Evolutionary conservation across 2,888 invertebrate genomes (phyloP), one percentile per base, ranked within the genome.

Genomic region (Lysandra bellargus): DNA sequence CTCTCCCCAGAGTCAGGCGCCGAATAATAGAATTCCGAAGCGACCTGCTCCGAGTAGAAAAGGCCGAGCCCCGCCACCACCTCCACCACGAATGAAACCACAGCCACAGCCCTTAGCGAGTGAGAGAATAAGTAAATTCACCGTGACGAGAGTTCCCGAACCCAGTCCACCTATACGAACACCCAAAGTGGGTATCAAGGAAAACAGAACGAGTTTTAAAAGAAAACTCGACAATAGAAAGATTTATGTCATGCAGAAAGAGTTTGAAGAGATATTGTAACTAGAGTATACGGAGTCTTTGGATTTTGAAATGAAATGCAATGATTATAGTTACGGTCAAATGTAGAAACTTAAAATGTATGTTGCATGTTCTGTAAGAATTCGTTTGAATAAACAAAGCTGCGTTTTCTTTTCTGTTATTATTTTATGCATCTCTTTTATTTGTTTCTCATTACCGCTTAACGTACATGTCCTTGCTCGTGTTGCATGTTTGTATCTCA

Each of bases 51-150:
- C 84, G 82, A 49, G 83, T 9, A 82, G 81, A 79, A 83, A 83
- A 33, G 79, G 79, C 49, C 78, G 81, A 78, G 83, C 83, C 86
- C 84, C 88, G 85, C 79, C 86, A 85, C 79, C 86, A 82, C 1
- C 82, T 86, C 64, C 86, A 83, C 82, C 86, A 82, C 6, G 87
- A 17, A 64, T 74, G 64, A 91, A 88, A 82, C 85, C 87, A 2
- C 87, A 90, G 40, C 85, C 87, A 76, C 88, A 90, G 40, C 85
- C 87, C 78, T 92, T 93, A 0, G 95, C 95, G 0, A 88, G 91
- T 61, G 93, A 94, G n/a, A 95, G 92, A 86, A 92, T 95, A 12
- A 91, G 89, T 82, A 92, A 90, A 82, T 95, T 95, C 81, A 90
- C 92, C 0, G 92, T 88, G 80, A 86, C 85, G 0, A 85, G 86